phyloP scores from a whole-genome alignment of 2,797 vertebrate genomes.

The Australoheros facetus region DNA sequence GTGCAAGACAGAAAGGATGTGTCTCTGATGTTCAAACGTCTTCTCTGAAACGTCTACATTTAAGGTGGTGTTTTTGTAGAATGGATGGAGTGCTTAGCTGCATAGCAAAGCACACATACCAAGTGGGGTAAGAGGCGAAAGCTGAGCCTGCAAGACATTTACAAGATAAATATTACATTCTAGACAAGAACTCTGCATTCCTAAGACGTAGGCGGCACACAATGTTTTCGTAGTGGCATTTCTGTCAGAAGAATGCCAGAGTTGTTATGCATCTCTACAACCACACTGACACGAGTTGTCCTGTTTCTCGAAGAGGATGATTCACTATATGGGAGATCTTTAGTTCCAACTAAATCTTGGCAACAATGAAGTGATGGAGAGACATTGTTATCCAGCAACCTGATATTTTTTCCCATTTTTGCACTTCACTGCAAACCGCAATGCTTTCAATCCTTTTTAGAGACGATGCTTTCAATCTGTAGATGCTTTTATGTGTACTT shows the following conservation, averaged over 20 bases:
- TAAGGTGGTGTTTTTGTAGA: constrained; percentile 58
- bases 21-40: constrained; percentile 54
- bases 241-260: constrained; percentile 70
- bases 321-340: constrained; percentile 44
- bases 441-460: not conserved
- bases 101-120: constrained; percentile 61
- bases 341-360: constrained; percentile 48
- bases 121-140: constrained; percentile 51
- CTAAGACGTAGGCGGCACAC: constrained; percentile 61
- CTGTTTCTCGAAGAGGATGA: constrained; percentile 47
- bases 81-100: constrained; percentile 59
- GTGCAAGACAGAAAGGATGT: constrained; percentile 42
- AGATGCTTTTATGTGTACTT: not conserved
- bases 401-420: not conserved
- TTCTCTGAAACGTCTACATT: constrained; percentile 62
- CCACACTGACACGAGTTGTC: constrained; percentile 60
- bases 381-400: constrained; percentile 19
- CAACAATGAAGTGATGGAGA: constrained; percentile 45
- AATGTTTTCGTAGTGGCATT: constrained; percentile 71
- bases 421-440: not conserved
- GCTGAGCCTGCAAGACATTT: constrained; percentile 70
- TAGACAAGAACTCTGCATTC: constrained; percentile 70
- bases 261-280: constrained; percentile 57
- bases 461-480: not conserved
- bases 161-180: constrained; percentile 79